Base-by-base conservation (phyloP, 2,888 invertebrate species). In the Clostera curtula region DNA sequence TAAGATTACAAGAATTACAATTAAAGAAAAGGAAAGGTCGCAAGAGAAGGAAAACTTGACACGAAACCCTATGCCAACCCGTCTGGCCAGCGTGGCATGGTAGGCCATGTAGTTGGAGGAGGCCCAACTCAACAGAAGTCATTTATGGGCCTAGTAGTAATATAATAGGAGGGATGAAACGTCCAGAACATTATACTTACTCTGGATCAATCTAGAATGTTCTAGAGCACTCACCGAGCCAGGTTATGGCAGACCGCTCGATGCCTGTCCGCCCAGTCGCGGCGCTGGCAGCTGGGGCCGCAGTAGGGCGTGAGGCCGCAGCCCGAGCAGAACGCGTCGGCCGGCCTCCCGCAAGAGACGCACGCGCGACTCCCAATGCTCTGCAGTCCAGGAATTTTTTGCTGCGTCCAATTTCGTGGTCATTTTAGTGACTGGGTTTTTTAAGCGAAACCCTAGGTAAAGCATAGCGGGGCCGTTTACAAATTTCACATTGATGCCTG, bases 251-350 rank as follows among this genome's bases (percentile, higher is more conserved):
- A 79, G 2, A 74, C 68, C 5, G 49, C 31, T 16, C 35, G 43
- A 21, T 79, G 80, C 4, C 79, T 34, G 2, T 37, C 48, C 0
- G 9, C 4, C 79, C 79, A 79, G 49, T 80, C 79, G 0, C 40
- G 36, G 1, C 55, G 38, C 60, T 80, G 80, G 45, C 80, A 80
- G 0, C 13, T 20, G 24, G 27, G 12, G 17, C 61, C 51, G 56
- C 80, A 80, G 65, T 79, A 80, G 1, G 77, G 77, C 19, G 75
- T 66, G 25, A 76, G 46, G 10, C 57, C 63, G 44, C 80, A 82
- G 0, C 65, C 50, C 1, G 60, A 47, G 50, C 80, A 82, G 62
- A 34, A 70, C 19, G 48, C 7, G 25, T 64, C 64, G 0, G 75
- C 67, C 0, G 25, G 21, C 2, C 25, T 29, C 13, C 62, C 67